A percentile compares a stretch with the other conserved stretches of the same genome.
Evolutionary conservation across 1,140 invertebrate species (phyloP).

Genomic region (Anagrus nilaparvatae): DNA sequence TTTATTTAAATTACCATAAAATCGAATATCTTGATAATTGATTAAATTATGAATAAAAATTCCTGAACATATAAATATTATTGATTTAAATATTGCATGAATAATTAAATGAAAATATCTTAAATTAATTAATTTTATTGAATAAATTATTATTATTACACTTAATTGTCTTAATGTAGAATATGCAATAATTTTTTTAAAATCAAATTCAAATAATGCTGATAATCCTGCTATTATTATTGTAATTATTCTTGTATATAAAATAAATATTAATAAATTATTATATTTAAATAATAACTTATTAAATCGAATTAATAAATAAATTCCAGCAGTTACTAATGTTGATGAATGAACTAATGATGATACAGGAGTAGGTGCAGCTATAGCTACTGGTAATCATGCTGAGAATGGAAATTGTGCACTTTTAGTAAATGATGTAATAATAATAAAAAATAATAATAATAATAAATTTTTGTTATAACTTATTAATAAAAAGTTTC

Average conservation of each 20-base stretch:
- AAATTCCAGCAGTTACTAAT: constrained; percentile 60
- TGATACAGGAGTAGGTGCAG: constrained; percentile 58
- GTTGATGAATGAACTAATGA: constrained; percentile 66
- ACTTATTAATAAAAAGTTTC: constrained; percentile 43
- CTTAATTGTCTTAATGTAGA: constrained; percentile 61
- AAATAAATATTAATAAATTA: constrained; percentile 30
- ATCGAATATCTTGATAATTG: constrained; percentile 54
- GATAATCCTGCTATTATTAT: constrained; percentile 51
- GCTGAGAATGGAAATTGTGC: constrained; percentile 63
- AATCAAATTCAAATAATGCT: constrained; percentile 53
- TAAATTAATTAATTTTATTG: constrained; percentile 31
- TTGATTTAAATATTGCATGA: constrained; percentile 54
- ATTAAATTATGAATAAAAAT: constrained; percentile 49
- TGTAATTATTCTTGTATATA: constrained; percentile 41
- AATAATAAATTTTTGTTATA: constrained; percentile 38
- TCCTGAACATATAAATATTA: constrained; percentile 52
- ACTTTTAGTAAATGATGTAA: constrained; percentile 57
- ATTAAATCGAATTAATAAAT: constrained; percentile 58
- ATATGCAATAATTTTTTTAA: constrained; percentile 62
- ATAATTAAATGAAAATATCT: constrained; percentile 53
- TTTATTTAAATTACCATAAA: constrained; percentile 37
- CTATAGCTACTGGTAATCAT: constrained; percentile 58
- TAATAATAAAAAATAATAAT: constrained; percentile 40
- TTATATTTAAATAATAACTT: constrained; percentile 17
- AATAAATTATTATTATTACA: constrained; percentile 53